Base-by-base conservation (phyloP, 2,113 vertebrate species). In the Hucho hucho region DNA sequence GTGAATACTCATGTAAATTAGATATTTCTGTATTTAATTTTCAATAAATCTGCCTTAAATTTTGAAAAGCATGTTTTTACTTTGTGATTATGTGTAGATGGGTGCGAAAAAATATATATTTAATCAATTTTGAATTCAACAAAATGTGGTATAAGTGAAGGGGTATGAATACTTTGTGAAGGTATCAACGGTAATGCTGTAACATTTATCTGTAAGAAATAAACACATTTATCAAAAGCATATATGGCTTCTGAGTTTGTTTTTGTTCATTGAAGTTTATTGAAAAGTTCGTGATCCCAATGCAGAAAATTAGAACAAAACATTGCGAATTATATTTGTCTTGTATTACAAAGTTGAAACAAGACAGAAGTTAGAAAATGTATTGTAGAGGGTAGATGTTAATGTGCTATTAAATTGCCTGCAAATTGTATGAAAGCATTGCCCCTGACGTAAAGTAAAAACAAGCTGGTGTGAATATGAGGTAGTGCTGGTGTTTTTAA, bases 331-430 rank as follows among this genome's bases (percentile, higher is more conserved):
- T 1, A 20, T 61, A 11, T 61, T 61, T 61, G 47, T 53, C 49
- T 53, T 16, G 49, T 53, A 18, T 53, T 53, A 18, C 26, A 16
- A 67, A 67, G 64, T 25, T 68, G n/a, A 59, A 29, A n/a, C 28
- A 49, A 26, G 69, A 37, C 18, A 59, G 25, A 7, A 43, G 73
- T 16, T 76, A 72, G 76, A 84, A 75, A 59, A 29, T 32, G 67
- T 75, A 69, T 70, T 59, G 73, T 75, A 73, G 79, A 75, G 61
- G 75, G 76, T 84, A 71, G 77, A 89, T 81, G 84, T 80, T 84
- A 86, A 85, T 88, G 83, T 73, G 74, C 65, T 80, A 81, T 84
- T 84, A 84, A 85, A 87, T 64, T 37, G 37, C 28, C 72, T 80
- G 83, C 79, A 86, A 75, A 80, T 32, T 32, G 6, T 64, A 79